Evolutionary conservation across 2,113 vertebrate genomes (phyloP), one percentile per base, ranked within the genome.

Genomic region (Pungitius pungitius): DNA sequence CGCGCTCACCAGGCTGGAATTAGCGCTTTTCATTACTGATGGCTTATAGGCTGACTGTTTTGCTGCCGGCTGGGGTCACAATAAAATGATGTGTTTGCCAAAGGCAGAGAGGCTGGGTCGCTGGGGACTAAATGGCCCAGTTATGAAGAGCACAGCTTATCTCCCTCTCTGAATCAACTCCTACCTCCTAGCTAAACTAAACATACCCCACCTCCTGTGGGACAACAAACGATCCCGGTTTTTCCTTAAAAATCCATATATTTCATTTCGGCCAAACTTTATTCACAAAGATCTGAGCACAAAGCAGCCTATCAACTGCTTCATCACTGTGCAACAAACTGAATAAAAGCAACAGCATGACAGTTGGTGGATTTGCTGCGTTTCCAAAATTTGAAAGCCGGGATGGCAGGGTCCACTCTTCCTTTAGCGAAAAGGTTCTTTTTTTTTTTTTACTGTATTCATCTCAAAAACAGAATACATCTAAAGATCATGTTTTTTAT

Each of bases 21-120:
- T 91, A 91, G 87, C 80, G 79, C 83, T 93, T 91, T 92, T 93
- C 92, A 93, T 92, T 92, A 92, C 83, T 77, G 82, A 81, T 85
- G 88, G 89, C 88, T 91, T 84, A 84, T 69, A 77, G 89, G 72
- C 80, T 69, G 84, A 80, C 82, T 89, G 85, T 90, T 86, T 90
- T 89, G 87, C 88, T 83, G 88, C 64, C 49, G 85, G 83, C 85
- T 88, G 82, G 86, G 92, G 92, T 91, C 87, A 90, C 85, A 87
- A 89, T 90, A 85, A 92, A 92, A 92, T 88, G 78, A 89, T 91
- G 87, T 90, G 89, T 89, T 93, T 89, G 91, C 90, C 90, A 90
- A 89, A 87, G 86, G 87, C 81, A 81, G 85, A 76, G 79, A 87
- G 87, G 80, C 90, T 78, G 80, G 83, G 89, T 91, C 91, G 89